Evolutionary conservation across 2,888 invertebrate species (phyloP), one percentile per base, ranked within the genome.

Genomic region (Sinopyrophorus schimmeli): DNA sequence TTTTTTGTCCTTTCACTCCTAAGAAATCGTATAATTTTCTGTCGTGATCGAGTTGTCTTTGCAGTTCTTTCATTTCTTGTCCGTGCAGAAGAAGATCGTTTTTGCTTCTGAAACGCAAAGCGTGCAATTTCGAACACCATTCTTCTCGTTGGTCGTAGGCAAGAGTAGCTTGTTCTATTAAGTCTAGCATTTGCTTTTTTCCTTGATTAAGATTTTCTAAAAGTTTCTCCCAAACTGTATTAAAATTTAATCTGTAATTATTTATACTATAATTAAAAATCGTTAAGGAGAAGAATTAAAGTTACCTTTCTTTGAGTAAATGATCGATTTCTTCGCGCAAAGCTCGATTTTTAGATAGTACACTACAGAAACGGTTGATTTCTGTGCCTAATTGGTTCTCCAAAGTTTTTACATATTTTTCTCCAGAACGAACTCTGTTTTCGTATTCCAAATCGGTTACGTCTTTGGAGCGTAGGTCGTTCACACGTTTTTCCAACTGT

Each of bases 91-190:
- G 75, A 46, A 83, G 79, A 60, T 91, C 89, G 27, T 85, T 80
- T 64, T 88, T 84, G 35, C 84, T 86, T 56, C 87, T 83, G 57
- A 90, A 89, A 63, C 88, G 87, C 17, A 94, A 75, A 0, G 86
- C 84, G 54, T 87, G 83, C 26, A 93, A 79, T 71, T 92, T 93
- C 44, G 84, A 80, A 66, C 88, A 83, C 74, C 87, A 82, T 67
- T 88, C 87, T 69, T 87, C 92, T 47, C 93, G 79, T 72, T 92
- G 91, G 73, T 93, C 93, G 66, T 92, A 95, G 1, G 93, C 89
- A 24, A 86, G 76, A 11, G 91, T 93, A 0, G 93, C 89, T 61
- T 89, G 88, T 62, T 94, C 93, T 50, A 95, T 89, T 46, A 92
- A 75, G 64, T 92, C 92, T 58, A 89, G 81, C 68, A 92, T 90